phyloP scores from a whole-genome alignment of 30 jellyfish, hydroid and myxozoan genomes.

The Pelagia noctiluca region DNA sequence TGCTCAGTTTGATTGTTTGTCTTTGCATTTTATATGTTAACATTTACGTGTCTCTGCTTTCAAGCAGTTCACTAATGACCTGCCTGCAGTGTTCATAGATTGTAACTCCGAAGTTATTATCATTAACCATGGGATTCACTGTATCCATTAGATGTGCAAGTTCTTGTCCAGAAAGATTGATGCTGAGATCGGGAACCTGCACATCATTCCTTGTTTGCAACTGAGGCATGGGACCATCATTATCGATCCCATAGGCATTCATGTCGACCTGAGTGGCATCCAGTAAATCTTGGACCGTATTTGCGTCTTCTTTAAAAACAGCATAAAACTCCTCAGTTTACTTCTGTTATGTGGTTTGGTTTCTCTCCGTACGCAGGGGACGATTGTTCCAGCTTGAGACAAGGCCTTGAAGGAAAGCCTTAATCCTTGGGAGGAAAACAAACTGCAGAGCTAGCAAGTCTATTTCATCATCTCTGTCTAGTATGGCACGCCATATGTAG shows the following conservation, averaged over 20 bases:
- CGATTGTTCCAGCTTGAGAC: constrained; percentile 16
- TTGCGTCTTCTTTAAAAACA: constrained; percentile 4
- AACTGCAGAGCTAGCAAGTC: constrained; percentile 15
- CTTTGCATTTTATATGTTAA: background rate
- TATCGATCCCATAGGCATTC: constrained; percentile 2
- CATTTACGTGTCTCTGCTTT: background rate
- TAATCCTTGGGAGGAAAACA: constrained; percentile 2
- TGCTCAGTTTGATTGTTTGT: background rate
- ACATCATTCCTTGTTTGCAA: constrained; percentile 3
- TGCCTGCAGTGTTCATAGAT: constrained; percentile 3
- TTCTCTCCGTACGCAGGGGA: constrained; percentile 4
- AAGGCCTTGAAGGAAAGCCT: background rate
- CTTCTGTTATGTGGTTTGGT: background rate
- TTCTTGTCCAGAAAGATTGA: background rate
- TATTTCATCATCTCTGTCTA: constrained; percentile 13
- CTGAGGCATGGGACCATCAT: constrained; percentile 7
- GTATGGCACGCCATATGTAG: too few relatives aligned
- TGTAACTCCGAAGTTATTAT: background rate
- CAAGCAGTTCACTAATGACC: constrained; percentile 12
- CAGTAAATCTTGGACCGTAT: background rate
- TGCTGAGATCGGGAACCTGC: constrained; percentile 2
- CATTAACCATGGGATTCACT: background rate
- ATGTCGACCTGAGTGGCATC: background rate
- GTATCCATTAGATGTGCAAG: background rate
- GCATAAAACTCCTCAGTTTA: background rate